Conservation (phyloP, 2,113 vertebrate species). For the Tympanuchus pallidicinctus region DNA sequence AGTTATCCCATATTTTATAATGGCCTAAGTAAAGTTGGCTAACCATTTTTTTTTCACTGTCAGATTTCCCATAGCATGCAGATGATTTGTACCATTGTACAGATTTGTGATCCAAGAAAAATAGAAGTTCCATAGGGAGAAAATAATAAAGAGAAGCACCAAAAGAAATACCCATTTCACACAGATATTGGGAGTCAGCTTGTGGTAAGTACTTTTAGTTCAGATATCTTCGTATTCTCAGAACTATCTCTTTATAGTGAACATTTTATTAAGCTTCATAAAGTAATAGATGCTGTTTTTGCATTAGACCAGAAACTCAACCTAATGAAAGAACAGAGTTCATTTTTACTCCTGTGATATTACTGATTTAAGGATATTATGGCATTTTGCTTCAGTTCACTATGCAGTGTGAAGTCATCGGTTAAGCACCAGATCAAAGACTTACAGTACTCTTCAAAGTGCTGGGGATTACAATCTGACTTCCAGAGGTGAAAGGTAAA, state of each 20-base stretch:
- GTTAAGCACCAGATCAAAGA: background rate
- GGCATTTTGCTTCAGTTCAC: background rate
- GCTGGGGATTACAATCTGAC: background rate
- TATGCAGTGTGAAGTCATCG: background rate
- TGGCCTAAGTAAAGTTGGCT: constrained; percentile 17
- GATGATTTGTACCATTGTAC: constrained; percentile 53
- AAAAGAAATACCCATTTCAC: background rate
- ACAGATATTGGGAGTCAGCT: background rate
- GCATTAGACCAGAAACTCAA: background rate
- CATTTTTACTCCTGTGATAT: background rate
- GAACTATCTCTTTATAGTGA: background rate
- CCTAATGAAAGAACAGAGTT: background rate
- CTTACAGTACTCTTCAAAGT: background rate
- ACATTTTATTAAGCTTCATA: background rate
- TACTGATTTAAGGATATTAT: background rate
- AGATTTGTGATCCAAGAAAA: constrained; percentile 65
- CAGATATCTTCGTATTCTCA: background rate
- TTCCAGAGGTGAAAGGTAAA: background rate
- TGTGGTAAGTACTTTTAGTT: background rate
- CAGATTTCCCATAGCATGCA: constrained; percentile 36
- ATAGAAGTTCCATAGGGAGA: background rate
- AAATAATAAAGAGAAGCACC: constrained; percentile 4
- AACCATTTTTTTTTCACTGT: constrained; percentile 53
- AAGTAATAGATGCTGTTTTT: background rate
- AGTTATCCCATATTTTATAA: constrained; percentile 45